Conservation (phyloP, 1,140 invertebrate genomes). For the Riptortus pedestris region DNA sequence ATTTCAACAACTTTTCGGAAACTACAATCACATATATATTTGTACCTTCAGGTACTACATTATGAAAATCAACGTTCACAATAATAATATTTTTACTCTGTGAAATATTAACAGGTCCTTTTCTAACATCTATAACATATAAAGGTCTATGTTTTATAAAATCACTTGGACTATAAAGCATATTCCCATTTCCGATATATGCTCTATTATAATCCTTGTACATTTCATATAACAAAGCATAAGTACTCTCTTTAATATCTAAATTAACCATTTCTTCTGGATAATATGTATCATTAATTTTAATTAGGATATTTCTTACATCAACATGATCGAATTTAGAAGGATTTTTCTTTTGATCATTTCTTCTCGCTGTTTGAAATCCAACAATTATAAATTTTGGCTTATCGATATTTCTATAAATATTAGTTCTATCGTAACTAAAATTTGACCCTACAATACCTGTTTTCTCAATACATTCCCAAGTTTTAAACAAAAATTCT, state of each 20-base stretch:
- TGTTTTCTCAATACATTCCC: conserved; percentile 3
- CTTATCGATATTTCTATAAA: background rate
- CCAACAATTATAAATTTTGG: background rate
- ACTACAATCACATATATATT: background rate
- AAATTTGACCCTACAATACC: background rate
- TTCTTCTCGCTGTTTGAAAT: background rate
- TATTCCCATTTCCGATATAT: background rate
- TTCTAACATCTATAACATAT: background rate
- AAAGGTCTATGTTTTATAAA: background rate
- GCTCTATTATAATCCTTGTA: background rate
- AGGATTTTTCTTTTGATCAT: background rate
- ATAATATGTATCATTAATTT: conserved; percentile 3
- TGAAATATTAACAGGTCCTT: background rate
- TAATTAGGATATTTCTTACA: background rate
- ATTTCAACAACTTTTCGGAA: background rate
- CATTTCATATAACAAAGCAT: background rate
- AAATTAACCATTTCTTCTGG: background rate
- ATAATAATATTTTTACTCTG: background rate
- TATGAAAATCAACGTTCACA: background rate
- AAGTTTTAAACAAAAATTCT: background rate
- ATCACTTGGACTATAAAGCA: background rate
- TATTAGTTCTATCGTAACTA: background rate
- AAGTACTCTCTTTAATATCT: background rate
- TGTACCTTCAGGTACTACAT: background rate
- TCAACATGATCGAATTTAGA: background rate